These are phyloP conservation scores for Pristiophorus japonicus DNA, from an alignment of 2,113 vertebrate genomes.

Conservation along the genomic window DNA sequence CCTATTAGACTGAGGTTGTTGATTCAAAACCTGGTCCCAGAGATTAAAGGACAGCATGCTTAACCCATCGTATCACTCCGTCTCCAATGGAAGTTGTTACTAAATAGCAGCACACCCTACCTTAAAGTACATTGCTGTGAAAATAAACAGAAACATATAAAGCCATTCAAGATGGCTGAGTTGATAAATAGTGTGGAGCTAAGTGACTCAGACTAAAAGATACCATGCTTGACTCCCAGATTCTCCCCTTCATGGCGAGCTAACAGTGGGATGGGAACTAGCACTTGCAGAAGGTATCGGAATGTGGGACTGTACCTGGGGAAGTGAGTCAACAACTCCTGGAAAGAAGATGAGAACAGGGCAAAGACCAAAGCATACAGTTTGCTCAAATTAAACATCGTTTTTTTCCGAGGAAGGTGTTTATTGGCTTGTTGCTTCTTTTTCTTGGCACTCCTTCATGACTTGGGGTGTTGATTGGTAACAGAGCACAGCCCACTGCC, in stretches of 20 bases:
- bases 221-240: no score
- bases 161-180: no score
- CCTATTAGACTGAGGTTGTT: no score
- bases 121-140: no score
- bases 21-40: no score
- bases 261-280: background rate
- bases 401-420: background rate
- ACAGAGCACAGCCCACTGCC: background rate
- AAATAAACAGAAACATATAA: no score
- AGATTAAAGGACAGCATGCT: no score
- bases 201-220: no score
- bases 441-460: background rate
- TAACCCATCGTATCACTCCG: no score
- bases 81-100: no score
- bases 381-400: background rate
- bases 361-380: background rate
- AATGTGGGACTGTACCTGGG: background rate
- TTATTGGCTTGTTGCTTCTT: background rate
- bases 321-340: background rate
- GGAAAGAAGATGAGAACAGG: background rate
- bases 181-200: no score
- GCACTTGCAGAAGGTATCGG: background rate
- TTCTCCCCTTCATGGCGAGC: background rate
- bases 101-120: no score
- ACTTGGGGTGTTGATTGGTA: background rate